Percentiles rank a stretch among this genome's conserved stretches.
These are phyloP conservation scores for Mylabris sibirica DNA, from an alignment of 2,888 invertebrate species.

Conservation along the genomic window DNA sequence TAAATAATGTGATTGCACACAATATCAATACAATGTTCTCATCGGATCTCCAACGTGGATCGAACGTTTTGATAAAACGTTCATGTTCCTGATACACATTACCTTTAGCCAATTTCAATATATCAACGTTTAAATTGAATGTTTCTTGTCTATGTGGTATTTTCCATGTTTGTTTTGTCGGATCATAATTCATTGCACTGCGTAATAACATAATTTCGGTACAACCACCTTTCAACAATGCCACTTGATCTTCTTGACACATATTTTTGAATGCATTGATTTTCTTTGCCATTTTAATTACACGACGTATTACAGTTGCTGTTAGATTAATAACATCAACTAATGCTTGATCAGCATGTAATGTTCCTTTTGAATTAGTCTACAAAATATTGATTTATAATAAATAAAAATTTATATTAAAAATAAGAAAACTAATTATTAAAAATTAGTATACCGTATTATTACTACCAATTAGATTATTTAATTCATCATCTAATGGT, in stretches of 20 bases:
- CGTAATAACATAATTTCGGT: slow-evolving; percentile 96
- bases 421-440: slow-evolving; percentile 31
- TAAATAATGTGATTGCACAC: slow-evolving; percentile 90
- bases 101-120: slow-evolving; percentile 89
- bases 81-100: slow-evolving; percentile 89
- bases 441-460: slow-evolving; percentile 40
- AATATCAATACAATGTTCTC: slow-evolving; percentile 90
- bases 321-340: slow-evolving; percentile 89
- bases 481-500: slow-evolving; percentile 84
- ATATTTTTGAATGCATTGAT: slow-evolving; percentile 90
- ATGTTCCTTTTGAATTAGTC: slow-evolving; percentile 46
- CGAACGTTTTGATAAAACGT: slow-evolving; percentile 84
- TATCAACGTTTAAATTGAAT: slow-evolving; percentile 83
- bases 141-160: slow-evolving; percentile 81
- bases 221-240: slow-evolving; percentile 88
- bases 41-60: slow-evolving; percentile 84
- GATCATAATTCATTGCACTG: slow-evolving; percentile 91
- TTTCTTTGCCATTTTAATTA: slow-evolving; percentile 85
- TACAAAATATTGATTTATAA: slow-evolving; percentile 20
- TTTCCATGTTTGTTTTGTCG: slow-evolving; percentile 89
- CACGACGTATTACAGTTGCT: slow-evolving; percentile 87
- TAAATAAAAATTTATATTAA: slow-evolving; percentile 36
- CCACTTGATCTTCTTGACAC: slow-evolving; percentile 93
- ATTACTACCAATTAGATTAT: slow-evolving; percentile 72
- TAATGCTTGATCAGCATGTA: slow-evolving; percentile 70